Percentiles rank a stretch among this genome's conserved stretches.
These are phyloP conservation scores for Dinocampus coccinellae DNA, from an alignment of 2,888 invertebrate genomes.

Conservation along the genomic window DNA sequence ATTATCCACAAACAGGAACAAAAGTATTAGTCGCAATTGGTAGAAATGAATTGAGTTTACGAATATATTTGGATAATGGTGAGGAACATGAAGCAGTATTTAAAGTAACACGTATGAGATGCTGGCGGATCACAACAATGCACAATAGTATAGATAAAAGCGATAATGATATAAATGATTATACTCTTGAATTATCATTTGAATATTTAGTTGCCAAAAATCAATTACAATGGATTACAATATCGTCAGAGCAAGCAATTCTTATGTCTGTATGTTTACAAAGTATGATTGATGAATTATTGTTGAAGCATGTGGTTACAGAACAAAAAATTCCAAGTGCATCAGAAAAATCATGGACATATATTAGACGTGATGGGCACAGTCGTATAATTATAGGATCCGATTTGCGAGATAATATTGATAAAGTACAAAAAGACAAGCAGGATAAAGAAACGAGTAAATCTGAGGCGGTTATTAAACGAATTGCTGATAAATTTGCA, in stretches of 20 bases:
- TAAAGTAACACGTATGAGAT: slow-evolving; percentile 95
- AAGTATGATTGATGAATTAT: slow-evolving; percentile 94
- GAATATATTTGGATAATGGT: slow-evolving; percentile 71
- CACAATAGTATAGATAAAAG: slow-evolving; percentile 71
- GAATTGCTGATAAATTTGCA: slow-evolving; percentile 79
- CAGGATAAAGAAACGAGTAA: slow-evolving; percentile 40
- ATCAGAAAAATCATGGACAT: slow-evolving; percentile 75
- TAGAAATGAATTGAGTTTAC: slow-evolving; percentile 85
- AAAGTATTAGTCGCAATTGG: slow-evolving; percentile 85
- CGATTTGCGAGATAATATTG: slow-evolving; percentile 72
- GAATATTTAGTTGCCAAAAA: slow-evolving; percentile 95
- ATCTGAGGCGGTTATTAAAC: slow-evolving; percentile 80
- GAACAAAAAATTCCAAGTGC: slow-evolving; percentile 46
- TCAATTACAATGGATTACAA: slow-evolving; percentile 93
- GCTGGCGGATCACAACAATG: slow-evolving; percentile 95
- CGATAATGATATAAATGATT: slow-evolving; percentile 55
- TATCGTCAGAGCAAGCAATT: slow-evolving; percentile 92
- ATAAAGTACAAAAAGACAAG: slow-evolving; percentile 54
- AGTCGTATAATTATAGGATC: slow-evolving; percentile 75
- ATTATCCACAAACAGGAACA: slow-evolving; percentile 81
- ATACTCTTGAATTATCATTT: slow-evolving; percentile 85
- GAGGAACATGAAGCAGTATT: slow-evolving; percentile 87
- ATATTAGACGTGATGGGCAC: slow-evolving; percentile 82
- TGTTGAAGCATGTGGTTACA: slow-evolving; percentile 78
- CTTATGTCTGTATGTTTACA: slow-evolving; percentile 96